Evolutionary conservation across 2,797 vertebrate genomes (phyloP), one percentile per base, ranked within the genome.

Genomic region (Melanotaenia trifasciata): DNA sequence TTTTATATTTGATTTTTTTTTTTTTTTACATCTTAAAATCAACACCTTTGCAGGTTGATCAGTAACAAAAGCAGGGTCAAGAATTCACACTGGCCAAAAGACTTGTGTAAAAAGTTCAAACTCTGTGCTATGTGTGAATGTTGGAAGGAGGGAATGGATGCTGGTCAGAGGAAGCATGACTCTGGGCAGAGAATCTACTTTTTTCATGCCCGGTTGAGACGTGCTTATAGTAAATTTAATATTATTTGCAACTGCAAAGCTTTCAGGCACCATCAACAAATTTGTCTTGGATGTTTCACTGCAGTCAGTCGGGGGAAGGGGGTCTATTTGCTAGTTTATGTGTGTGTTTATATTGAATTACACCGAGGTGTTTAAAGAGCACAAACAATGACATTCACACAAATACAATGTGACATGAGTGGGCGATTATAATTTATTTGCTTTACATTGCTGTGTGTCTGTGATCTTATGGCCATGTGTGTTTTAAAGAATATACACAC

Each of bases 51-150:
- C 65, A 64, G 16, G 30, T 78, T 51, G 24, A 77, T 79, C 61
- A 70, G 38, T 70, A 68, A 35, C 18, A 67, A 64, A 76, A 66
- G 28, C 30, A 26, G 3, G 59, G 33, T 12, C 9, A 40, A 67
- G 62, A 64, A 84, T 64, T 26, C 26, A 26, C 26, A 26, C 26
- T 26, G 26, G 45, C 36, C 59, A 67, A 70, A 50, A 54, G 26
- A 36, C 62, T 58, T 68, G 70, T 73, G 67, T 32, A 45, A 85
- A 47, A 85, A 83, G 84, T 74, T 87, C 74, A 80, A 66, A 70
- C 22, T 72, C 11, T 58, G 58, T 57, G 66, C 58, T 58, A 61
- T 60, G 71, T 69, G 65, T 72, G 63, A 75, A 33, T 54, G 64
- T 45, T 36, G 26, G 33, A 58, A 53, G 24, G 16, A 58, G 24